These are phyloP conservation scores for Neoscelio sp. DNA, from an alignment of 2,888 invertebrate genomes.

Conservation along the genomic window DNA sequence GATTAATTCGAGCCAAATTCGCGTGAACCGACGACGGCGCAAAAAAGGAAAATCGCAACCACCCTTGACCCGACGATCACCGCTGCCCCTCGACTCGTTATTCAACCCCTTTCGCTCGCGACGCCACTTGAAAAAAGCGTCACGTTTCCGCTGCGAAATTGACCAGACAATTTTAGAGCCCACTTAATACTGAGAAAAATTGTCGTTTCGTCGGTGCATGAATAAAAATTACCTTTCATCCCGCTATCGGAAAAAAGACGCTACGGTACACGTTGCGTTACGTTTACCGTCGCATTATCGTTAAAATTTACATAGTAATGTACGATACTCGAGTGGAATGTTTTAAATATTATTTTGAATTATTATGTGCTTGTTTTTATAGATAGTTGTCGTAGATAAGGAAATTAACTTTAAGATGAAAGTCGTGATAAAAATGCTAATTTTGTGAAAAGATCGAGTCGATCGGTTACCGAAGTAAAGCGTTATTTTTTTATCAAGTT, in stretches of 20 bases:
- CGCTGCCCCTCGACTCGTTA: conserved; percentile 50
- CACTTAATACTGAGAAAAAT: conserved; percentile 82
- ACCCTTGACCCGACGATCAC: conserved; percentile 68
- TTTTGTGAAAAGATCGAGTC: conserved; percentile 81
- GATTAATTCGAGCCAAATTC: conserved; percentile 12
- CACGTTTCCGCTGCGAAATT: conserved; percentile 81
- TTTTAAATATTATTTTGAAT: no score
- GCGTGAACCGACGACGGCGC: conserved; percentile 26
- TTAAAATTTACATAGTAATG: conserved; percentile 66
- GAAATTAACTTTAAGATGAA: no score
- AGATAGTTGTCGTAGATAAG: no score
- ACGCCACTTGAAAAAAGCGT: conserved; percentile 80
- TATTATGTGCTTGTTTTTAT: conserved; percentile 28
- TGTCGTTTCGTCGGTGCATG: conserved; percentile 81
- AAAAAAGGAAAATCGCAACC: conserved; percentile 56
- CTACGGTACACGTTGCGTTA: conserved; percentile 52
- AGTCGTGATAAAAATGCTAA: conserved; percentile 73
- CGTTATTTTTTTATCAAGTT: no score
- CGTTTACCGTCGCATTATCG: conserved; percentile 55
- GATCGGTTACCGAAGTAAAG: no score
- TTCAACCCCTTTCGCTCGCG: conserved; percentile 70
- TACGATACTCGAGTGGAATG: conserved; percentile 49
- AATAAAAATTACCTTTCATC: conserved; percentile 81
- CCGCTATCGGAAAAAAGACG: conserved; percentile 60
- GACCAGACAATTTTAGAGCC: conserved; percentile 83